These are phyloP conservation scores for Oxytorus armatus DNA, from an alignment of 2,888 invertebrate species.

Conservation along the genomic window DNA sequence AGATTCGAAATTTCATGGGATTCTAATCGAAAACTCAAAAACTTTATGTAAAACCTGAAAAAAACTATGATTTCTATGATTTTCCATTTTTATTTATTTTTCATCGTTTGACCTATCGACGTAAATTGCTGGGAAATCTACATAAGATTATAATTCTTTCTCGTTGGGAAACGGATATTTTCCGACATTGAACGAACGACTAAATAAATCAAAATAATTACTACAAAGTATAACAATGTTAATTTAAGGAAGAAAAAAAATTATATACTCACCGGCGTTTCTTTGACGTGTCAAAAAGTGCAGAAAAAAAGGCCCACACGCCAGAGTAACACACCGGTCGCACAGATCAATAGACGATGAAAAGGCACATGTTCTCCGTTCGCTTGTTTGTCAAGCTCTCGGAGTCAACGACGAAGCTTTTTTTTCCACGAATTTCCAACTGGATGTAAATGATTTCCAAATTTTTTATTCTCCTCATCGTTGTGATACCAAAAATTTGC, in stretches of 20 bases:
- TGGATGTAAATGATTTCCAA: neutral
- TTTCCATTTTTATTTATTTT: too few relatives aligned
- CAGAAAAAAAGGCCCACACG: constrained; percentile 70
- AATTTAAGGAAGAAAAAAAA: constrained; percentile 1
- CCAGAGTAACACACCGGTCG: constrained; percentile 70
- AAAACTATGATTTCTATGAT: too few relatives aligned
- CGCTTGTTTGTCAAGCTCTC: constrained; percentile 19
- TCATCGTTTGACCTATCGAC: too few relatives aligned
- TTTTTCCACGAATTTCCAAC: neutral
- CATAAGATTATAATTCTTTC: too few relatives aligned
- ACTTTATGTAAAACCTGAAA: too few relatives aligned
- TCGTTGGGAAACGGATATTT: too few relatives aligned
- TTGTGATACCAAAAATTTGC: neutral
- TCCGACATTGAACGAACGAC: too few relatives aligned
- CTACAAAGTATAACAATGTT: too few relatives aligned
- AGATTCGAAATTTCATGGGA: too few relatives aligned
- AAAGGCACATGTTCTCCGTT: constrained; percentile 79
- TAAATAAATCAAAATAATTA: too few relatives aligned
- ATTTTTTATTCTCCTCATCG: constrained; percentile 1
- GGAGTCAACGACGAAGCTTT: neutral
- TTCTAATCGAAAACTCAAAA: too few relatives aligned
- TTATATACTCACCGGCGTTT: constrained; percentile 46
- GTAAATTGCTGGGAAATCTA: too few relatives aligned
- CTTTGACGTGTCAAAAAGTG: constrained; percentile 18
- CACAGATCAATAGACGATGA: constrained; percentile 80